Evolutionary conservation across 2,888 invertebrate genomes (phyloP), one percentile per base, ranked within the genome.

Genomic region (Melitaea athalia): DNA sequence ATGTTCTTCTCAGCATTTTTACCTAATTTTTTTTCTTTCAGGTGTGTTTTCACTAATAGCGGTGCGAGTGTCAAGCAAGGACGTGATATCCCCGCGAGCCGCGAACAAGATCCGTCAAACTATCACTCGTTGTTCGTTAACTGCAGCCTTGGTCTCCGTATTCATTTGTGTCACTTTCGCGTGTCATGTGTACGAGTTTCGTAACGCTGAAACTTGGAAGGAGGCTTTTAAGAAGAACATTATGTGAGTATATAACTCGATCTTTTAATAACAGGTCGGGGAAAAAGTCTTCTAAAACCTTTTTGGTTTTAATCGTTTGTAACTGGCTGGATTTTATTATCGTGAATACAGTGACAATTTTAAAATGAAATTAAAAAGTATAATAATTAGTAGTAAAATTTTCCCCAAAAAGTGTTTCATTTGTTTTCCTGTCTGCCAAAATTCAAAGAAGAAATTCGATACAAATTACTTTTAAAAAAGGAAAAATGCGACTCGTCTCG

Each of bases 51-150:
- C 96, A 14, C 90, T 98, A 64, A 94, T 97, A 71, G 95, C 95
- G 72, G 94, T 98, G 45, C 96, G 97, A 77, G 95, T 96, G 74
- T 96, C 96, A 64, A 96, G 97, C 75, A 95, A 95, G 74, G 96
- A 96, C 79, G 96, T 98, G 70, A 96, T 98, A 77, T 97, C 97
- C 0, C 95, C 96, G 63, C 95, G 96, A 76, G 97, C 97, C 0
- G 96, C 96, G 75, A 95, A 96, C 77, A 98, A 98, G 90, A 97
- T 98, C 73, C 95, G 96, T 47, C 95, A 96, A 77, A 97, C 97
- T 55, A 98, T 98, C 72, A 95, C 97, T 5, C 94, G 98, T 63
- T 96, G 98, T 93, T 96, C 97, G 7, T 91, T 97, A 42, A 97
- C 98, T 78, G 95, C 96, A 0, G 89, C 96, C 17, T 93, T 97